Percentiles rank a stretch among this genome's conserved stretches.
phyloP scores from a whole-genome alignment of 37 sponge, comb jelly and placozoan species.

The Oopsacas minuta region DNA sequence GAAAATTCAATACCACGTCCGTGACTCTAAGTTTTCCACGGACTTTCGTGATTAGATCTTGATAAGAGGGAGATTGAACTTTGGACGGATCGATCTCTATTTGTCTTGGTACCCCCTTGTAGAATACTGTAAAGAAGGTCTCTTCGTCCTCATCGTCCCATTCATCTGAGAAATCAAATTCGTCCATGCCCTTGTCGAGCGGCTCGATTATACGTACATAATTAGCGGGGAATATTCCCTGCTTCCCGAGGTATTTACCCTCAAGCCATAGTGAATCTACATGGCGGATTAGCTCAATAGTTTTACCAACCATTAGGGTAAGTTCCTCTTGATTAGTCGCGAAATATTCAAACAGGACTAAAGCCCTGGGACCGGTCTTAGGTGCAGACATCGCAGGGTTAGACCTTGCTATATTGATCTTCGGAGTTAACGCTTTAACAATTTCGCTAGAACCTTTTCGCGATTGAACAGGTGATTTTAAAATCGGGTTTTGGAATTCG shows the following conservation, averaged over 20 bases:
- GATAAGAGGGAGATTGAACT: slow-evolving; percentile 19
- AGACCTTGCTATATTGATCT: not conserved
- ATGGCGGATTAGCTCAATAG: not conserved
- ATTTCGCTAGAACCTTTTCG: not conserved
- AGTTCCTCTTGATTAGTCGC: slow-evolving; percentile 38
- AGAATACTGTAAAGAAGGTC: slow-evolving; percentile 26
- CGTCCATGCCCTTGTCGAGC: slow-evolving; percentile 4
- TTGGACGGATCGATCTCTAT: slow-evolving; percentile 28
- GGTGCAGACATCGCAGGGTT: not conserved
- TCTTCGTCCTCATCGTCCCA: slow-evolving; percentile 38
- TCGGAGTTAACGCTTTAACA: not conserved
- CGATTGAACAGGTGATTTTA: not conserved
- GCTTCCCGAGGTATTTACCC: slow-evolving; percentile 26
- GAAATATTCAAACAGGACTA: slow-evolving; percentile 30
- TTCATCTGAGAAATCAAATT: slow-evolving; percentile 32
- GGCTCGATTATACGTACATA: slow-evolving; percentile 42
- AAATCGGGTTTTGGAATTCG: slow-evolving; percentile 15
- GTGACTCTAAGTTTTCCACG: slow-evolving; percentile 34
- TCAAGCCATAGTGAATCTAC: not conserved
- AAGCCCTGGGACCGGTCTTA: not conserved
- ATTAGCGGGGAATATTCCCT: slow-evolving; percentile 44
- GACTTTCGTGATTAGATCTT: slow-evolving; percentile 16
- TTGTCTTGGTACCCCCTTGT: slow-evolving; percentile 25
- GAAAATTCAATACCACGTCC: slow-evolving; percentile 57
- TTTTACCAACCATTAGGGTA: slow-evolving; percentile 29